Conservation (phyloP, 2,113 vertebrate species). For the Tursiops truncatus region DNA sequence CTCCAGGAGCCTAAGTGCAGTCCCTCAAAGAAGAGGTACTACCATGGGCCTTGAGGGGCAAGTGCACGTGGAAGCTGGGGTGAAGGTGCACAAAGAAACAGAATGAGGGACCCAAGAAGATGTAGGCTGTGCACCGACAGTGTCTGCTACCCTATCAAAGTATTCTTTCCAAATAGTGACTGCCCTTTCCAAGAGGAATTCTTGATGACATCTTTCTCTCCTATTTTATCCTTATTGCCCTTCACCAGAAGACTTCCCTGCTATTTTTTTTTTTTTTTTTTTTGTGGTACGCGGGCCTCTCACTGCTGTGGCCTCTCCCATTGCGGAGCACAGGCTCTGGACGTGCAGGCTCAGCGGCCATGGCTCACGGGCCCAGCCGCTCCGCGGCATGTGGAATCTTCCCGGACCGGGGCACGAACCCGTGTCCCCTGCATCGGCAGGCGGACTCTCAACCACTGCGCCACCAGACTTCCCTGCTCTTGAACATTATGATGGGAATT, state of each 20-base stretch:
- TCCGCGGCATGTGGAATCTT: too few species aligned
- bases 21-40: background rate
- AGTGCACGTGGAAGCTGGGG: background rate
- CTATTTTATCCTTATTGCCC: background rate
- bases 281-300: too few species aligned
- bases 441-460: too few species aligned
- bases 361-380: too few species aligned
- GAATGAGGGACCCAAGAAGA: background rate
- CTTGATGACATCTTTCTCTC: background rate
- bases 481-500: background rate
- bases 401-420: too few species aligned
- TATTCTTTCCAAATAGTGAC: background rate
- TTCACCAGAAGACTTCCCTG: background rate
- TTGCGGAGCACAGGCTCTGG: too few species aligned
- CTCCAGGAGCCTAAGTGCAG: background rate
- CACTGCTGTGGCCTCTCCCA: too few species aligned
- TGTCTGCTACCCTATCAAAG: background rate
- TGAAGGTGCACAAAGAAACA: background rate
- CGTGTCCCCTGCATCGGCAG: too few species aligned
- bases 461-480: background rate
- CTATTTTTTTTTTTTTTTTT: background rate
- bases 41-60: background rate
- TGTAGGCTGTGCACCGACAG: background rate
- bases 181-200: background rate
- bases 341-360: too few species aligned